phyloP scores from a whole-genome alignment of 2,113 vertebrate species.

The Aspidoscelis tigris region DNA sequence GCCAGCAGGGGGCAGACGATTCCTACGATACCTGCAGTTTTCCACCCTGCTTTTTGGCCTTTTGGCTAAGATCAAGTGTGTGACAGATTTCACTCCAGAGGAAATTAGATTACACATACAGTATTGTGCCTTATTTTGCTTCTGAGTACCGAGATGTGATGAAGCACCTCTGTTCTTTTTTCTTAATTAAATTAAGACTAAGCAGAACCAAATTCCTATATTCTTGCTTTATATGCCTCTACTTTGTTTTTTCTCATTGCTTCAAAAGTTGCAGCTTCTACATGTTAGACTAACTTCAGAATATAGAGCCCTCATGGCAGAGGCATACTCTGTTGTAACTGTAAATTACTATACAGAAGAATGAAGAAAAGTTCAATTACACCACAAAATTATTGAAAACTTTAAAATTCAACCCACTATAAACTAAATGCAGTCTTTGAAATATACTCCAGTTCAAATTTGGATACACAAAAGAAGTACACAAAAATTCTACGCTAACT shows the following conservation, averaged over 20 bases:
- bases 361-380: too few relatives aligned
- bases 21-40: not conserved
- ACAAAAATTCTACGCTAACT: too few relatives aligned
- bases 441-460: too few relatives aligned
- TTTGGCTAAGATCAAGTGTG: not conserved
- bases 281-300: not conserved
- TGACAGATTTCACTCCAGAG: not conserved
- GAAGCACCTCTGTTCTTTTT: not conserved
- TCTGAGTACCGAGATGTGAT: not conserved
- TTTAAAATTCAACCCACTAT: too few relatives aligned
- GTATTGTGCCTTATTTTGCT: not conserved
- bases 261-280: not conserved
- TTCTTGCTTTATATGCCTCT: not conserved
- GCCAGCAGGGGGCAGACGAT: slow-evolving; percentile 38
- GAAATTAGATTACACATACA: too few relatives aligned
- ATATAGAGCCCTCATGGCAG: not conserved
- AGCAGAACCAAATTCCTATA: not conserved
- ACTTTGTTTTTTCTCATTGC: not conserved
- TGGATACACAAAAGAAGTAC: too few relatives aligned
- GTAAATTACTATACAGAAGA: not conserved
- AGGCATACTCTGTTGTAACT: not conserved
- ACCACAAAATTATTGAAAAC: too few relatives aligned
- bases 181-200: not conserved
- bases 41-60: not conserved
- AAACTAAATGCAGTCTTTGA: too few relatives aligned